Conservation (phyloP, 2,113 vertebrate species). For the Tautogolabrus adspersus region DNA sequence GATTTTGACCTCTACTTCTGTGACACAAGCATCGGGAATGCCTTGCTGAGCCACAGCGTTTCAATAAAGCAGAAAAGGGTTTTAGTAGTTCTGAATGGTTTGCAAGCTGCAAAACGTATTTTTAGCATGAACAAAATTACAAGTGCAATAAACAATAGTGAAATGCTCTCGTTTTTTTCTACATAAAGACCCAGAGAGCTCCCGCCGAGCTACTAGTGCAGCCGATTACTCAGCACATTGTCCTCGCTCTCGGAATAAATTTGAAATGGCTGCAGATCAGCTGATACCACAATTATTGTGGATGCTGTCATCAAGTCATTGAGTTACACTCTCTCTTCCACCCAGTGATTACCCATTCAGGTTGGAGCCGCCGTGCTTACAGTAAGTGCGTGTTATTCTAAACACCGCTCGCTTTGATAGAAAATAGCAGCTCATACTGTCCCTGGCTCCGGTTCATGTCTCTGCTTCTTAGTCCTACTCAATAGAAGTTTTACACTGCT, state of each 20-base stretch:
- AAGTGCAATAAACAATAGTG: neutral
- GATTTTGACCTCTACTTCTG: too few relatives aligned
- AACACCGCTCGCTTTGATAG: neutral
- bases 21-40: too few relatives aligned
- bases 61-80: neutral
- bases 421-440: neutral
- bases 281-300: neutral
- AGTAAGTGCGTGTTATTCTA: neutral
- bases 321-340: neutral
- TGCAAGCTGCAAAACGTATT: neutral
- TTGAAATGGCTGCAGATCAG: slow-evolving; percentile 14
- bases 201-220: neutral
- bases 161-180: neutral
- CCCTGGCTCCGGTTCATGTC: too few relatives aligned
- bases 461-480: neutral
- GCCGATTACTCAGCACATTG: neutral
- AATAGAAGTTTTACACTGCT: too few relatives aligned
- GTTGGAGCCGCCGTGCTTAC: neutral
- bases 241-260: neutral
- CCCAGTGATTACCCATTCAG: neutral
- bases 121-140: too few relatives aligned
- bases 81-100: neutral
- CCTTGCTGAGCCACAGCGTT: neutral
- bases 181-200: neutral
- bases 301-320: neutral